Evolutionary conservation across 1,140 invertebrate genomes (phyloP), one percentile per base, ranked within the genome.

Genomic region (Mylabris phalerata): DNA sequence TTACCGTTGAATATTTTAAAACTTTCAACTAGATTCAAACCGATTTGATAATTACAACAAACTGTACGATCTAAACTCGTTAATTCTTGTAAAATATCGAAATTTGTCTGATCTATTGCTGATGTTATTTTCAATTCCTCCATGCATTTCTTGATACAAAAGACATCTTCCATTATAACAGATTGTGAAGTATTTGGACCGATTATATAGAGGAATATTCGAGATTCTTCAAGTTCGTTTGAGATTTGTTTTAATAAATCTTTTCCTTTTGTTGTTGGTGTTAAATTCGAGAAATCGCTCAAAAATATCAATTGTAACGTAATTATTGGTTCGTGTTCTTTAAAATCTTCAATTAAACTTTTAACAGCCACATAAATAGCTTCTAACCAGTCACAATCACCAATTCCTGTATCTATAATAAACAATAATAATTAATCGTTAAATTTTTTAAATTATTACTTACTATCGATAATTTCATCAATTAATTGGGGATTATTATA

Each of bases 191-290:
- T 48, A 48, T 59, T 32, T 6, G 62, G 65, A 11, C 65, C 65
- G 25, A 66, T 52, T 46, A 66, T 57, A 48, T 64, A 66, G 3
- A 66, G 27, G 50, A 59, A 66, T 19, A 64, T 64, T 9, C 59
- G 32, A 50, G 56, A 27, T n/a, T 51, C 24, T 3, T 56, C 60
- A 10, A 62, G 4, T 38, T 55, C 19, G 7, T 50, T 7, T 1
- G 56, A 54, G 9, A 62, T 45, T 11, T 11, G 47, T 25, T 62
- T 2, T 4, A 59, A 9, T 45, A 50, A 40, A 39, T 9, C 43
- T 19, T 19, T 19, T 48, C 39, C 10, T 47, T 54, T 43, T 13
- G 25, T 5, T 32, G 32, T 5, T 32, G 7, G 7, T 4, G 7
- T 7, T 5, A 32, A 7, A 32, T 32, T 32, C 7, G 32, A 32